A percentile compares a stretch with the other conserved stretches of the same genome.
phyloP scores from a whole-genome alignment of 2,113 vertebrate genomes.

The Gila orcuttii region DNA sequence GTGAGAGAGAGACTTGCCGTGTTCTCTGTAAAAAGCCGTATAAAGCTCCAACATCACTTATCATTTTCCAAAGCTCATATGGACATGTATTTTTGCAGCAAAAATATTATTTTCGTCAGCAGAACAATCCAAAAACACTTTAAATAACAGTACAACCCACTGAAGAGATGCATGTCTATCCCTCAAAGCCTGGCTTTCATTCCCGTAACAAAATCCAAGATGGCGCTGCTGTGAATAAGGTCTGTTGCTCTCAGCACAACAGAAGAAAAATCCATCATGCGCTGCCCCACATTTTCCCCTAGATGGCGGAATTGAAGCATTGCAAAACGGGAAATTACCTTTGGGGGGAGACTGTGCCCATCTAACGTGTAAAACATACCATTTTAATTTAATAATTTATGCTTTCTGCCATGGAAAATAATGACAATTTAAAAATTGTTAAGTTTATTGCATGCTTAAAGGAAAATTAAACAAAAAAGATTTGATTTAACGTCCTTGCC shows the following conservation, averaged over 20 bases:
- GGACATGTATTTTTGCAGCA: too few relatives aligned
- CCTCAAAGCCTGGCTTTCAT: too few relatives aligned
- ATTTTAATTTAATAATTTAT: neutral
- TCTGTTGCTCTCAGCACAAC: neutral
- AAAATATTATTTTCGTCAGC: too few relatives aligned
- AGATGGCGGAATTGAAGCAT: slow-evolving; percentile 44
- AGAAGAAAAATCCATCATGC: neutral
- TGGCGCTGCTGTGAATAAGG: too few relatives aligned
- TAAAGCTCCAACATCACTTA: too few relatives aligned
- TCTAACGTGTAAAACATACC: neutral
- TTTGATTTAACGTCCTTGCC: neutral
- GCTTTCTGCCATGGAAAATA: neutral
- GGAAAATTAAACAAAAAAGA: neutral
- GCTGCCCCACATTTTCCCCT: neutral
- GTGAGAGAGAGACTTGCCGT: too few relatives aligned
- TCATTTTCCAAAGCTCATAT: too few relatives aligned
- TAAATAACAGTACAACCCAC: too few relatives aligned
- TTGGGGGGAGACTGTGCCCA: neutral
- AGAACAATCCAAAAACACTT: too few relatives aligned
- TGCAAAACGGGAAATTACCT: neutral
- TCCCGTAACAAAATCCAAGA: too few relatives aligned
- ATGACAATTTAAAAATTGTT: neutral
- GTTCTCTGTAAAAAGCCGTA: too few relatives aligned
- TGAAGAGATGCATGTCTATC: too few relatives aligned
- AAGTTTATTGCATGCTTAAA: neutral